Percentiles rank a stretch among this genome's conserved stretches.
Conservation (phyloP, 2,888 invertebrate species). For the Hypsopygia costalis region DNA sequence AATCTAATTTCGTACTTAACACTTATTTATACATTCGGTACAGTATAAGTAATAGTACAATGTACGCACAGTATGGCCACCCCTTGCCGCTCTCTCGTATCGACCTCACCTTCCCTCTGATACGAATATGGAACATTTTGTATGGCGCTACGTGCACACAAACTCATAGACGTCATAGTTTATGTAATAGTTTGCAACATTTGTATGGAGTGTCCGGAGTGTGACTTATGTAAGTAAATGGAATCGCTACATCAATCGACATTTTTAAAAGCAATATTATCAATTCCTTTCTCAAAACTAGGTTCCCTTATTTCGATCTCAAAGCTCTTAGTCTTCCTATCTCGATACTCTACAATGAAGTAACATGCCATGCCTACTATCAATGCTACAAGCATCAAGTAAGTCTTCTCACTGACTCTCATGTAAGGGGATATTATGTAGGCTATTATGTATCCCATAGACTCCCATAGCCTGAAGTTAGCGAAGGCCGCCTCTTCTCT, state of each 20-base stretch:
- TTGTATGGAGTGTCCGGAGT: no score
- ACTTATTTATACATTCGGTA: no score
- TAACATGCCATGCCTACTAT: constrained; percentile 76
- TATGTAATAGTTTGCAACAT: no score
- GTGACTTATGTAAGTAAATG: no score
- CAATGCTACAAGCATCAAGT: constrained; percentile 70
- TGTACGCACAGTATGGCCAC: no score
- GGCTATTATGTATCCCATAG: constrained; percentile 83
- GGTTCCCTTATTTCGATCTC: constrained; percentile 23
- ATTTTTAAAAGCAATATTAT: constrained; percentile 58
- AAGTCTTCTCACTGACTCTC: constrained; percentile 74
- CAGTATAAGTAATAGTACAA: no score
- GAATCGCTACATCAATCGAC: constrained; percentile 38
- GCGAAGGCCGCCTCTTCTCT: constrained; percentile 85
- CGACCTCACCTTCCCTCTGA: no score
- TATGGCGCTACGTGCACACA: no score
- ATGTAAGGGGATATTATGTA: constrained; percentile 79
- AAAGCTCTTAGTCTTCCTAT: constrained; percentile 22
- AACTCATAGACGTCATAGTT: no score
- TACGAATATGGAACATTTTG: no score
- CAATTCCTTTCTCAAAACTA: constrained; percentile 42
- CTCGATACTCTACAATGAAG: constrained; percentile 55
- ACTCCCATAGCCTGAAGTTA: constrained; percentile 86
- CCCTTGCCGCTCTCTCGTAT: no score
- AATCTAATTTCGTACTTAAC: no score